These are phyloP conservation scores for Nephrotoma flavescens DNA, from an alignment of 2,888 invertebrate species.

Conservation along the genomic window DNA sequence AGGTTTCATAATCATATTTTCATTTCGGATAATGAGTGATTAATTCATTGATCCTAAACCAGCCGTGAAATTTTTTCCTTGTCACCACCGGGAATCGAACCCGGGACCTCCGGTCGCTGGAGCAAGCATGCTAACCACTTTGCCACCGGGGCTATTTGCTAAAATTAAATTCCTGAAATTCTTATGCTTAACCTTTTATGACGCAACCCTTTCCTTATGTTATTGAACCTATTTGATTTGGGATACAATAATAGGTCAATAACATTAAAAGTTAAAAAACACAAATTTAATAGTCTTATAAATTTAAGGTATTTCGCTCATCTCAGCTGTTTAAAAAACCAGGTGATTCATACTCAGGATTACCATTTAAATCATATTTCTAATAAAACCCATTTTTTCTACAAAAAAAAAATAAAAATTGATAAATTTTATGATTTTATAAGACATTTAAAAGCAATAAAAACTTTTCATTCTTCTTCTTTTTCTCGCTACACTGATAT, in stretches of 20 bases:
- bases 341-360: not conserved
- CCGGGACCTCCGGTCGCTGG: too few relatives aligned
- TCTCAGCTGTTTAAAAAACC: not conserved
- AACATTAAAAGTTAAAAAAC: not conserved
- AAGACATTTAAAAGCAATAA: not conserved
- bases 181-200: too few relatives aligned
- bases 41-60: too few relatives aligned
- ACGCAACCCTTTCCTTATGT: too few relatives aligned
- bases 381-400: not conserved
- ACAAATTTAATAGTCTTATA: not conserved
- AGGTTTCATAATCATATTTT: too few relatives aligned
- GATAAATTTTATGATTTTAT: not conserved
- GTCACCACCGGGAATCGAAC: too few relatives aligned
- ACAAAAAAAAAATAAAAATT: not conserved
- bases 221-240: too few relatives aligned
- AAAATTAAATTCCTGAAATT: too few relatives aligned
- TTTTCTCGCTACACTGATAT: not conserved
- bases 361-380: not conserved
- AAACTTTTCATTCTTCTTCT: not conserved
- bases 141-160: too few relatives aligned
- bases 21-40: too few relatives aligned
- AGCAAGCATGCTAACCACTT: too few relatives aligned
- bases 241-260: not conserved
- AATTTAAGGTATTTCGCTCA: not conserved
- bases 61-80: too few relatives aligned